Percentiles rank a stretch among this genome's conserved stretches.
These are phyloP conservation scores for Ptychadena robeensis DNA, from an alignment of 2,797 vertebrate species.

Conservation along the genomic window DNA sequence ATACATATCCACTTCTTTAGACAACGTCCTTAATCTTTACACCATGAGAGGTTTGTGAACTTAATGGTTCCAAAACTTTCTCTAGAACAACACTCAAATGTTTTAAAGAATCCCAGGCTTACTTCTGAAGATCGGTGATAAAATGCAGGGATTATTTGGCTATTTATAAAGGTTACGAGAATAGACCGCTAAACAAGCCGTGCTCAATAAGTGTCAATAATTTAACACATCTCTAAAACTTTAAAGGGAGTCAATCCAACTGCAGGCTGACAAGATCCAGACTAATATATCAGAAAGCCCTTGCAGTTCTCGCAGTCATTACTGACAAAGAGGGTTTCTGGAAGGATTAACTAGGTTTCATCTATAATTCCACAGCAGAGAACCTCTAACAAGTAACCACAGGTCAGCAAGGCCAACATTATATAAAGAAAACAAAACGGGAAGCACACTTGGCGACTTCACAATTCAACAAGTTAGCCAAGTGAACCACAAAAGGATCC, in stretches of 20 bases:
- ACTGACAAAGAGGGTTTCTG: slow-evolving; percentile 38
- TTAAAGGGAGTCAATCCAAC: slow-evolving; percentile 12
- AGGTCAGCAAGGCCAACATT: slow-evolving; percentile 37
- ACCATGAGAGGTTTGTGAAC: neutral
- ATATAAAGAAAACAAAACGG: neutral
- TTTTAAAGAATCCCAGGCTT: neutral
- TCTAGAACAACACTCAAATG: neutral
- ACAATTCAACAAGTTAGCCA: neutral
- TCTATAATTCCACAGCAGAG: slow-evolving; percentile 34
- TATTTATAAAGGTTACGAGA: neutral
- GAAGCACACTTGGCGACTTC: neutral
- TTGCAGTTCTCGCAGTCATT: slow-evolving; percentile 21
- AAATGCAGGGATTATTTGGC: neutral
- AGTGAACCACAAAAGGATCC: neutral
- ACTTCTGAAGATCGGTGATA: neutral
- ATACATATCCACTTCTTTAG: too few species aligned
- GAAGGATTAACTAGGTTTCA: slow-evolving; percentile 33
- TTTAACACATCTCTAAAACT: slow-evolving; percentile 16
- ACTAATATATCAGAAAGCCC: slow-evolving; percentile 19
- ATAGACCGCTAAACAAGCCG: neutral
- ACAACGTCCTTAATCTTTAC: too few species aligned
- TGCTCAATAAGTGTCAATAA: slow-evolving; percentile 5
- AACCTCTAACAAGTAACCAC: slow-evolving; percentile 37
- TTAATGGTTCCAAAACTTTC: neutral
- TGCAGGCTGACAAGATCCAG: slow-evolving; percentile 10